Percentiles rank a stretch among this genome's conserved stretches.
Evolutionary conservation across 2,113 vertebrate genomes (phyloP).

Genomic region (Malurus elegans): DNA sequence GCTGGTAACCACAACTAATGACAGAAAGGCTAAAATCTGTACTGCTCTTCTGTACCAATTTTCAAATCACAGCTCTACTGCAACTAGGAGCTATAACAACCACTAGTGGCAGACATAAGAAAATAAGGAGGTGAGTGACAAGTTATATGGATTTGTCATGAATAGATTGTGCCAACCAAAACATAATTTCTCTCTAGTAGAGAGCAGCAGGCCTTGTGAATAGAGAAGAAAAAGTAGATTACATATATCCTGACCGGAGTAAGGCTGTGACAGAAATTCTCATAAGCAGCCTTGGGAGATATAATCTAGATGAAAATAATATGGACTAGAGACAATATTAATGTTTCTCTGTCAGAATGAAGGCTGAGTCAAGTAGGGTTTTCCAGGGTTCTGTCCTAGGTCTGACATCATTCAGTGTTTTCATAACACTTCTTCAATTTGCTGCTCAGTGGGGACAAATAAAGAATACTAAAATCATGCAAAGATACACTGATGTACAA

Average conservation of each 20-base stretch:
- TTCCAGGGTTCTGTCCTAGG: background rate
- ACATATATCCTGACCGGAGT: background rate
- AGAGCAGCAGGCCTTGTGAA: background rate
- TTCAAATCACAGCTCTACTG: background rate
- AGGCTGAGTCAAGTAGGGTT: background rate
- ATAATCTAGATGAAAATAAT: conserved; percentile 2
- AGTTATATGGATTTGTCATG: background rate
- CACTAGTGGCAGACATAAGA: background rate
- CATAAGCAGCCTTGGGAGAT: background rate
- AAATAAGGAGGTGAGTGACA: background rate
- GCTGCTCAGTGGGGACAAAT: background rate
- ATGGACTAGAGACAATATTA: background rate
- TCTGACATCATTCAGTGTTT: background rate
- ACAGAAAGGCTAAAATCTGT: background rate
- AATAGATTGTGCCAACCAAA: background rate
- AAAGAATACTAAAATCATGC: background rate
- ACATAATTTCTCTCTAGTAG: background rate
- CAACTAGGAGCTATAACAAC: background rate
- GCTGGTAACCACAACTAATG: background rate
- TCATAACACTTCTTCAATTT: background rate
- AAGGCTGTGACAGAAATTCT: background rate
- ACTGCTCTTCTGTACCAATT: background rate
- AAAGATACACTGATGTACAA: background rate
- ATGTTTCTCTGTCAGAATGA: background rate
- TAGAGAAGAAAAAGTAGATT: background rate